Conservation (phyloP, 2,797 vertebrate genomes). For the Champsocephalus esox region DNA sequence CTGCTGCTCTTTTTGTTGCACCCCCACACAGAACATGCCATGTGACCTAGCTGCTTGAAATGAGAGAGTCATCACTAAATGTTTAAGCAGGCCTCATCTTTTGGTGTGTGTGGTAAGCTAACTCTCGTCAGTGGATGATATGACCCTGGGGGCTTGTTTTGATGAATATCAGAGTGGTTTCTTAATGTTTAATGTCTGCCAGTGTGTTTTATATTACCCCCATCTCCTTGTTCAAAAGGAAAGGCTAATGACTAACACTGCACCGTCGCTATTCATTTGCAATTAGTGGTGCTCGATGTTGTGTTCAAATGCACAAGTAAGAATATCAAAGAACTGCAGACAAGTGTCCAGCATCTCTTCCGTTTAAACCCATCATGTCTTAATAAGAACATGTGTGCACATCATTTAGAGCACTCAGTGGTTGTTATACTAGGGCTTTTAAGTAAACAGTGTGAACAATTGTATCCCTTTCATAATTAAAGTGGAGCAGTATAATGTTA, state of each 20-base stretch:
- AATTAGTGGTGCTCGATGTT: slow-evolving; percentile 74
- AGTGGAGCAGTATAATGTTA: background rate
- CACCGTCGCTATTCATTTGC: slow-evolving; percentile 73
- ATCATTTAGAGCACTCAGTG: slow-evolving; percentile 24
- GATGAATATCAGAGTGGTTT: slow-evolving; percentile 80
- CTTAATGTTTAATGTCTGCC: slow-evolving; percentile 84
- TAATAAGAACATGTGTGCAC: slow-evolving; percentile 40
- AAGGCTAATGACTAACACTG: slow-evolving; percentile 80
- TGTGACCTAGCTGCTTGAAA: slow-evolving; percentile 58
- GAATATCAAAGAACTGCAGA: slow-evolving; percentile 57
- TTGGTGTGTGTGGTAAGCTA: slow-evolving; percentile 76
- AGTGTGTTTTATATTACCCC: slow-evolving; percentile 84
- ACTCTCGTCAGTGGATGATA: slow-evolving; percentile 71
- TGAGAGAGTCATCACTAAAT: slow-evolving; percentile 77
- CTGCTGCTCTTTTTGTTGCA: slow-evolving; percentile 14
- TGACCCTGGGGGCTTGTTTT: slow-evolving; percentile 80
- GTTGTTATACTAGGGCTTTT: slow-evolving; percentile 29
- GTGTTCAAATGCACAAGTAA: slow-evolving; percentile 68
- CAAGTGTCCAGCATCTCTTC: slow-evolving; percentile 41
- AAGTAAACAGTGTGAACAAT: slow-evolving; percentile 35
- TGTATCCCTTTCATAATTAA: slow-evolving; percentile 18
- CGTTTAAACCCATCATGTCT: slow-evolving; percentile 43
- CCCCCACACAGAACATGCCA: slow-evolving; percentile 30
- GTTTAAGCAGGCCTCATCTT: slow-evolving; percentile 72
- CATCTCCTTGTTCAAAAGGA: slow-evolving; percentile 84